Base-by-base conservation (phyloP, 1,140 invertebrate genomes). In the Conus ventricosus region DNA sequence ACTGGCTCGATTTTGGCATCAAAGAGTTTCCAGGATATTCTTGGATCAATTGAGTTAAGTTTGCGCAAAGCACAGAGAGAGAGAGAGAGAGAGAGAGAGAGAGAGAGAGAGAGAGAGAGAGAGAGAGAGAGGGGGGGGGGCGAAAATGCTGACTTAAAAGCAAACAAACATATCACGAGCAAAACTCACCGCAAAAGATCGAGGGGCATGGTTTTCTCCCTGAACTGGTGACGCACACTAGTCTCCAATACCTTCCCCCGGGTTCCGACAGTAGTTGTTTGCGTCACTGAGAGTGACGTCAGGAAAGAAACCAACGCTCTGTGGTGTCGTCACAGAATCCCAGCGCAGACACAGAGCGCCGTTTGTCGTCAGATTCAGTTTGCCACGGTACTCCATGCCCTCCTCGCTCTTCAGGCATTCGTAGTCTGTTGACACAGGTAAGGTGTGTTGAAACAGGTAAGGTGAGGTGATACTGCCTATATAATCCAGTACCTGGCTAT, bases 181-280 rank as follows among this genome's bases (percentile, higher is more conserved):
- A 39, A 39, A 39, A 11, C 76, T 78, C 39, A 78, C 76, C 6
- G 39, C 76, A 78, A 25, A 13, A 78, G 25, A 78, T 5, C 13
- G 39, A 7, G 8, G 76, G 76, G 17, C 76, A 78, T 17, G 5
- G 10, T 8, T 27, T 8, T 23, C 6, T 27, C 7, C 8, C n/a
- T 39, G 2, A 1, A 11, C 3, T 0, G 23, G 7, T 17, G 10
- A 5, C 10, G 39, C 76, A 78, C 76, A 7, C 7, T 6, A 6
- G 25, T 39, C 2, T 78, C 39, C 6, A 27, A 78, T 78, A 78
- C 8, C 0, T 6, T 13, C 23, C 39, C 80, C 80, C 4, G 80
- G 80, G 51, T 81, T 81, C 54, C 80, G 80, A 54, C 80, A 81
- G 80, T 81, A 54, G 80, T 81, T 81, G 5, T 17, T 54, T 6